Conservation (phyloP, 2,113 vertebrate species). For the Leptobrachium ailaonicum region DNA sequence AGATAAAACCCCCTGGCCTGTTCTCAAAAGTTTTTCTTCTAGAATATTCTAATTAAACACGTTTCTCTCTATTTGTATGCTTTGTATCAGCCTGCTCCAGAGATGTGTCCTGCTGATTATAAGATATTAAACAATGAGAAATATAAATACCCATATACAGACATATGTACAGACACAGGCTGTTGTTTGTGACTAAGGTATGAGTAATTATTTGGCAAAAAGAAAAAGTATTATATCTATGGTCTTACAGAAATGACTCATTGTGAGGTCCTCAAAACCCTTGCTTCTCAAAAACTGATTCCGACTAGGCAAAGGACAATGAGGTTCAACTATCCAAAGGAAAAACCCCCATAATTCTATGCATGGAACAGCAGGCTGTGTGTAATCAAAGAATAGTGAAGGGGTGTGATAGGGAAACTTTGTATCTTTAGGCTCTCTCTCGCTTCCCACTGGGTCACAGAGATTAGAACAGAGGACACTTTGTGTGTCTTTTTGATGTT, state of each 20-base stretch:
- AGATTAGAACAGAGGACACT: slow-evolving; percentile 34
- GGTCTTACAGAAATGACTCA: neutral
- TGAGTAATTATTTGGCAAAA: neutral
- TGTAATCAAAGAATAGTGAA: slow-evolving; percentile 17
- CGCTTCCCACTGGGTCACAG: slow-evolving; percentile 24
- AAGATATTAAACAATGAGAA: too few relatives aligned
- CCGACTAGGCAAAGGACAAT: slow-evolving; percentile 3
- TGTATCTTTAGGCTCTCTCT: slow-evolving; percentile 26
- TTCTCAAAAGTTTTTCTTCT: too few relatives aligned
- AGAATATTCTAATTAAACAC: too few relatives aligned
- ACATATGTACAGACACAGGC: too few relatives aligned
- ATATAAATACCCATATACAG: too few relatives aligned
- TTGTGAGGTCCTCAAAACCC: neutral
- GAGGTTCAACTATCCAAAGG: neutral
- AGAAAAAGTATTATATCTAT: neutral
- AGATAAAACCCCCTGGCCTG: too few relatives aligned
- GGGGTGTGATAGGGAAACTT: slow-evolving; percentile 31
- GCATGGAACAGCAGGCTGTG: slow-evolving; percentile 16
- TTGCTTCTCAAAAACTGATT: neutral
- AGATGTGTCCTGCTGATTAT: too few relatives aligned
- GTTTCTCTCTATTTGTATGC: too few relatives aligned
- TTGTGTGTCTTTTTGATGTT: slow-evolving; percentile 16
- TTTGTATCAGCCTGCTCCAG: too few relatives aligned
- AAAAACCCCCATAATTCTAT: slow-evolving; percentile 25
- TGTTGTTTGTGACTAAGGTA: too few relatives aligned